These are phyloP conservation scores for Prochilodus magdalenae DNA, from an alignment of 2,113 vertebrate species.

Conservation along the genomic window DNA sequence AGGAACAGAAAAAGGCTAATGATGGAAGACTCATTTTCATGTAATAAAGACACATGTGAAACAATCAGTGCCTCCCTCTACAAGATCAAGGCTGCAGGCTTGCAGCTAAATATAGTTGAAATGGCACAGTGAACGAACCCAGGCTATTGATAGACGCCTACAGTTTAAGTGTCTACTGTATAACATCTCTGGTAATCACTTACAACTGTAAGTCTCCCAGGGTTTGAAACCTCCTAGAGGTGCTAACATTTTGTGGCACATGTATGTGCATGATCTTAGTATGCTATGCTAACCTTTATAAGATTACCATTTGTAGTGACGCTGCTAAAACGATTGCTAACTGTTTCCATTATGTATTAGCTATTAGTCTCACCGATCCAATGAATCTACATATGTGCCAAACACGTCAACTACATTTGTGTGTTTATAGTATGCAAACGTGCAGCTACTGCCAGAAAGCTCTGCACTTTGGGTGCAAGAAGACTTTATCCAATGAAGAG, in stretches of 20 bases:
- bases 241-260: neutral
- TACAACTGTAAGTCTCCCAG: neutral
- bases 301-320: too few species aligned
- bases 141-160: constrained; percentile 45
- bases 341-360: too few species aligned
- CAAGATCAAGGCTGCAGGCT: constrained; percentile 1
- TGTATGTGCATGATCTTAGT: neutral
- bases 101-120: constrained; percentile 47
- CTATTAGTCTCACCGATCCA: too few species aligned
- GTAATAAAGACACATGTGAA: neutral
- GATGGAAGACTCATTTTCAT: neutral
- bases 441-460: neutral
- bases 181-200: constrained; percentile 15
- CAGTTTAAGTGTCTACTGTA: constrained; percentile 52
- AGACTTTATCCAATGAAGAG: constrained; percentile 8
- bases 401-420: too few species aligned
- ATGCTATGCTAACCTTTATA: too few species aligned
- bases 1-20: neutral
- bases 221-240: neutral
- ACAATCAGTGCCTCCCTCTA: neutral
- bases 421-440: too few species aligned
- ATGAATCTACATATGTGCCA: too few species aligned
- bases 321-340: too few species aligned
- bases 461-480: neutral
- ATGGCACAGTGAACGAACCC: constrained; percentile 1